phyloP scores from a whole-genome alignment of 2,797 vertebrate species.

The Cryptoprocta ferox region DNA sequence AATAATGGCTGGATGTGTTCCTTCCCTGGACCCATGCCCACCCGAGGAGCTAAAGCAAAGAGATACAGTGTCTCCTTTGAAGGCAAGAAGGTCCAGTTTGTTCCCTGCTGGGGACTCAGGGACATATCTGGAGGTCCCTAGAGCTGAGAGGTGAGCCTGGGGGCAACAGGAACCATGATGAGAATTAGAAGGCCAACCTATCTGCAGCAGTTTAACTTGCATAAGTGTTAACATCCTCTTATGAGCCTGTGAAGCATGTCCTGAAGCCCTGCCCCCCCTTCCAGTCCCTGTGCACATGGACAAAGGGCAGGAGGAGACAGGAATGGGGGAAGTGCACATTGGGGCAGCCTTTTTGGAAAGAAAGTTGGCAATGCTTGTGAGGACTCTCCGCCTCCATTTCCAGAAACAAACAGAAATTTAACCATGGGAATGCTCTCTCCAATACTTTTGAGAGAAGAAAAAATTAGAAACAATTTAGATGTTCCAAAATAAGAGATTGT shows the following conservation, averaged over 20 bases:
- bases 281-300: neutral
- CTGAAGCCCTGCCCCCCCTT: neutral
- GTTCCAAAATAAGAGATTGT: conserved; percentile 44
- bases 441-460: conserved; percentile 17
- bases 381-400: neutral
- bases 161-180: neutral
- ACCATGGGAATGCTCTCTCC: neutral
- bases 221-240: neutral
- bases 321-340: rapidly evolving
- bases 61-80: conserved; percentile 34
- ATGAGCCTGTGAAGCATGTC: neutral
- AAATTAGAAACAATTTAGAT: conserved; percentile 42
- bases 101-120: neutral
- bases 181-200: neutral
- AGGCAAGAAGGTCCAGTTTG: neutral
- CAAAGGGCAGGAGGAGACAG: neutral
- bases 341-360: neutral
- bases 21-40: neutral
- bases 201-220: neutral
- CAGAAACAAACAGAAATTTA: neutral
- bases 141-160: neutral
- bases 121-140: neutral
- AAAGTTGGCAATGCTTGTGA: neutral
- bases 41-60: neutral
- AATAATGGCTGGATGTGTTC: rapidly evolving